phyloP scores from a whole-genome alignment of 1,140 invertebrate species.

The Orussus abietinus region DNA sequence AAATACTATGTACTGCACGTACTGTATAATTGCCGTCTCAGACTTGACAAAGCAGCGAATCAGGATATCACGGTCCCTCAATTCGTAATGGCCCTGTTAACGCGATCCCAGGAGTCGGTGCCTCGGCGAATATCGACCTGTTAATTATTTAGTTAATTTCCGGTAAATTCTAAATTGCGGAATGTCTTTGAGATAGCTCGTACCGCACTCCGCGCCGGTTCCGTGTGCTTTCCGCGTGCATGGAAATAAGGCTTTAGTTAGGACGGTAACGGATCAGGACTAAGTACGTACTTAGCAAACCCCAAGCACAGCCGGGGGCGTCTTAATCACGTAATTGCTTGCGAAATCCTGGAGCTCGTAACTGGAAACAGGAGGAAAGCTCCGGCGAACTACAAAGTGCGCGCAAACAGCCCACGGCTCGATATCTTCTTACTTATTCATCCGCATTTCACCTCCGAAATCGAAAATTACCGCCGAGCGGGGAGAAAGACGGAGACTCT shows the following conservation, averaged over 20 bases:
- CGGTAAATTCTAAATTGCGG: no score
- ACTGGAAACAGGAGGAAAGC: constrained; percentile 1
- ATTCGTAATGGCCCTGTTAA: no score
- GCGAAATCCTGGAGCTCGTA: constrained; percentile 41
- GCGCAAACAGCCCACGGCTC: constrained; percentile 47
- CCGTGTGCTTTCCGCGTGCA: no score
- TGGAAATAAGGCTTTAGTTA: no score
- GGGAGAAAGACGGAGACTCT: background rate
- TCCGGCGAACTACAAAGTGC: constrained; percentile 40
- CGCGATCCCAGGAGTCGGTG: no score
- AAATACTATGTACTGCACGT: no score
- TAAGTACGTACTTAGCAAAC: constrained; percentile 52
- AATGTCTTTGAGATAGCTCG: no score
- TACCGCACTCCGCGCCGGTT: no score
- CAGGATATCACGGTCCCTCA: no score
- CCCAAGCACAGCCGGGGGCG: constrained; percentile 45
- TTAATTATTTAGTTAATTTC: constrained; percentile 53
- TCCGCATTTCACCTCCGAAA: constrained; percentile 40
- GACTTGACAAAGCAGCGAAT: no score
- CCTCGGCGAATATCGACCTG: constrained; percentile 4
- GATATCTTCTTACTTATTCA: constrained; percentile 54
- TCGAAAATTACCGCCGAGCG: constrained; percentile 38
- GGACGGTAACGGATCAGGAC: constrained; percentile 44
- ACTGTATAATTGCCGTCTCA: no score
- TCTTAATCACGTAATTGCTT: constrained; percentile 55